These are phyloP conservation scores for Priocnemis perturbator DNA, from an alignment of 2,888 invertebrate genomes.

Conservation along the genomic window DNA sequence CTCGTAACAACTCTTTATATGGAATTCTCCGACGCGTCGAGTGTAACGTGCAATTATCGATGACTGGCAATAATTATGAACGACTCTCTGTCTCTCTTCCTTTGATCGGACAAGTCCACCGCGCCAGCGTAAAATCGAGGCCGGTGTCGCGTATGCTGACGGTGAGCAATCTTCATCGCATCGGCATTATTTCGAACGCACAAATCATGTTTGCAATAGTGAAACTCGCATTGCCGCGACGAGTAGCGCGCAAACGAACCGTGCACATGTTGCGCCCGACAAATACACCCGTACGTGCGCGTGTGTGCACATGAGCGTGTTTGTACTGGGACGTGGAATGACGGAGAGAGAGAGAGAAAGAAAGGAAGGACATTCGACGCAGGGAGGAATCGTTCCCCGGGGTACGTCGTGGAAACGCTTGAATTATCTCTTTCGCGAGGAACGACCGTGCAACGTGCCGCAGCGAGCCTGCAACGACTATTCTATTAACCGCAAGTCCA, in stretches of 20 bases:
- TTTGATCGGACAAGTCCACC: too few species aligned
- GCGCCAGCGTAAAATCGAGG: not conserved
- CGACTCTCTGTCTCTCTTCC: too few species aligned
- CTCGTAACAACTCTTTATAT: too few species aligned
- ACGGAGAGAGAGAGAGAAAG: constrained; percentile 1
- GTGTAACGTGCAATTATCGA: too few species aligned
- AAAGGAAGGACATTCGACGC: constrained; percentile 24
- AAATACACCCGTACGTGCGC: too few species aligned
- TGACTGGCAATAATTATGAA: too few species aligned
- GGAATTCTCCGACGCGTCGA: too few species aligned
- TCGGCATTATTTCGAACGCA: constrained; percentile 16
- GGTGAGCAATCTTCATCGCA: not conserved
- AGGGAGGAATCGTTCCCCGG: constrained; percentile 47
- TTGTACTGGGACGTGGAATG: too few species aligned
- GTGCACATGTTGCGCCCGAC: constrained; percentile 3
- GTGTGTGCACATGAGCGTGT: too few species aligned
- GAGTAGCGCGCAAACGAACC: constrained; percentile 36
- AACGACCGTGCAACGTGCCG: constrained; percentile 25
- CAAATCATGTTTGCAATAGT: not conserved
- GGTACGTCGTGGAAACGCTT: constrained; percentile 41
- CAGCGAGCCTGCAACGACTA: constrained; percentile 41
- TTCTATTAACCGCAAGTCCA: constrained; percentile 57
- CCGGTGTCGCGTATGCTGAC: not conserved
- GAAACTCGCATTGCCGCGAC: constrained; percentile 27
- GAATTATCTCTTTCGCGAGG: constrained; percentile 55